Base-by-base conservation (phyloP, 2,797 vertebrate species). In the Melanotaenia pygmaea region DNA sequence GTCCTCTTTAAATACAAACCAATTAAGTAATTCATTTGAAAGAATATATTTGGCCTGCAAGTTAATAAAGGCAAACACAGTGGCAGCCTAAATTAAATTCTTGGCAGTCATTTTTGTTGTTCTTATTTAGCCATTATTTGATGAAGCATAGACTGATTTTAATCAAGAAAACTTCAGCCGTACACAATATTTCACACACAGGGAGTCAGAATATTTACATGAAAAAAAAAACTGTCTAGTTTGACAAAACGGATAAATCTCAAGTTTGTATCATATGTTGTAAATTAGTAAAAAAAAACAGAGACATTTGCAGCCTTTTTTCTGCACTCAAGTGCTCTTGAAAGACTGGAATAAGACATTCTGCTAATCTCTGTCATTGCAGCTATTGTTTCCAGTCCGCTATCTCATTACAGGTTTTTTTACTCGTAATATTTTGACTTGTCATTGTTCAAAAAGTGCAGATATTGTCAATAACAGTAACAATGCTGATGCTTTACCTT, bases 1-100 rank as follows among this genome's bases (percentile, higher is more conserved):
- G 11, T 45, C 14, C 22, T 24, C 13, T 60, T 60, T 26, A 16
- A 13, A 64, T 53, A 43, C 53, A 77, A 53, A 26, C 32, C 28
- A 35, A 2, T 74, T 26, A 26, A 66, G 16, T 12, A 1, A 40
- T 40, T 7, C 12, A 62, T 60, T 14, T 28, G 18, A 56, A 12
- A 40, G 9, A 38, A 53, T 37, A 51, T 28, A 1, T 22, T 7
- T 3, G 1, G 8, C 50, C 26, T 26, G 32, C 14, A 28, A 28
- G n/a, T 51, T 24, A 30, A n/a, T 40, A 40, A 13, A 53, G 11
- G 12, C 22, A 22, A 37, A 34, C 5, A 54, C 26, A 37, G 16
- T 28, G 50, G 45, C 22, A 12, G n/a, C 30, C n/a, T 32, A 12
- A 32, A 51, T 51, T 4, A 34, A 51, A 50, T 11, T 30, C 1